phyloP scores from a whole-genome alignment of 2,113 vertebrate species.

The Cyanoderma ruficeps region DNA sequence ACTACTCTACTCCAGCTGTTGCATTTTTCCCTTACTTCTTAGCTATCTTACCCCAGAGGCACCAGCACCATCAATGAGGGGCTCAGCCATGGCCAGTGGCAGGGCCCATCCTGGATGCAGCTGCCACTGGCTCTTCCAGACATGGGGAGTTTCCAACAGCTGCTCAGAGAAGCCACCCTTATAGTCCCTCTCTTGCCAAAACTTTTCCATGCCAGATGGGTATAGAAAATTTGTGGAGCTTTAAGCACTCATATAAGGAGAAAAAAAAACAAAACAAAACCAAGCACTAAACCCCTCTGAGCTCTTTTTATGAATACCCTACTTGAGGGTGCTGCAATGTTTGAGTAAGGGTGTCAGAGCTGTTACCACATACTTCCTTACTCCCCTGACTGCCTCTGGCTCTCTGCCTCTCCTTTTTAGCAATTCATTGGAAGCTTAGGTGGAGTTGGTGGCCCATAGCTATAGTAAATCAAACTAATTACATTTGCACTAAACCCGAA shows the following conservation, averaged over 20 bases:
- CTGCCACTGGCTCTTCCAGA: accelerated
- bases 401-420: background rate
- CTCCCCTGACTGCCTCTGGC: background rate
- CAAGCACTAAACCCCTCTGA: background rate
- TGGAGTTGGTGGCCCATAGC: constrained; percentile 38
- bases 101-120: background rate
- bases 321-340: accelerated
- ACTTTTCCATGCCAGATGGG: accelerated
- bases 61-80: accelerated
- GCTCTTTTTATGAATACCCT: background rate
- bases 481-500: constrained; percentile 47
- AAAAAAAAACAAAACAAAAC: background rate
- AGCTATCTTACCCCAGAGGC: accelerated
- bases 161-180: background rate
- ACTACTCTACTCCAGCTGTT: background rate
- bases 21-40: background rate
- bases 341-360: background rate
- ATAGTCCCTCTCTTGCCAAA: background rate
- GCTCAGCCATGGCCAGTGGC: background rate
- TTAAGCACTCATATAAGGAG: background rate
- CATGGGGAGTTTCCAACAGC: background rate
- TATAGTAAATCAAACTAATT: constrained; percentile 75
- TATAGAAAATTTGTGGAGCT: background rate
- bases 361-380: background rate
- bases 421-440: constrained; percentile 45